Conservation (phyloP, 2,797 vertebrate genomes). For the Chelon labrosus region DNA sequence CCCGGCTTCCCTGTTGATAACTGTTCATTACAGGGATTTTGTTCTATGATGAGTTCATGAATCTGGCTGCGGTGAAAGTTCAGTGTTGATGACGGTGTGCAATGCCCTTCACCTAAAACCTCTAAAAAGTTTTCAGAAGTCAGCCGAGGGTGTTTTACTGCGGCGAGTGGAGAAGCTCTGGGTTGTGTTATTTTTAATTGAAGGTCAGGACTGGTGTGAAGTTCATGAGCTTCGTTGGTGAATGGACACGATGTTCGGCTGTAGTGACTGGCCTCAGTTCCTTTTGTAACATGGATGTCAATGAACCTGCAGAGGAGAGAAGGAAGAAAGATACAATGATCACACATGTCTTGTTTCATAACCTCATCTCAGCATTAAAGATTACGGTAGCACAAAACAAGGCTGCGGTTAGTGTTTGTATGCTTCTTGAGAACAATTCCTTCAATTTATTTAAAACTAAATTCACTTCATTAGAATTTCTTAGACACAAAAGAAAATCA, state of each 20-base stretch:
- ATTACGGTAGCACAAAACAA: too few species aligned
- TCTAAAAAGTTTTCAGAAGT: slow-evolving; percentile 53
- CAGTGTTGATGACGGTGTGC: slow-evolving; percentile 47
- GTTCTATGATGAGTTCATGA: slow-evolving; percentile 37
- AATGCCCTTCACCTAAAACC: slow-evolving; percentile 49
- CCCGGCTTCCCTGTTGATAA: slow-evolving; percentile 38
- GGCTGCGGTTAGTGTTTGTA: too few species aligned
- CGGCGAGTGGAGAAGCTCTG: slow-evolving; percentile 23
- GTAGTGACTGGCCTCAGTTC: slow-evolving; percentile 74
- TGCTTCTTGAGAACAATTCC: too few species aligned
- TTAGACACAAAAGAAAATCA: background rate
- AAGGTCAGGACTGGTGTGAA: slow-evolving; percentile 45
- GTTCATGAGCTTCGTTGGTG: slow-evolving; percentile 66
- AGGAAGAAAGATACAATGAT: slow-evolving; percentile 6
- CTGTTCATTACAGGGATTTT: slow-evolving; percentile 47
- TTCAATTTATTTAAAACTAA: too few species aligned
- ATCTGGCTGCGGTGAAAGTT: slow-evolving; percentile 54
- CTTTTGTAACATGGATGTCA: slow-evolving; percentile 67
- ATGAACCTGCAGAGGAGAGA: slow-evolving; percentile 72
- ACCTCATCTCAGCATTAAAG: too few species aligned
- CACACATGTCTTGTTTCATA: too few species aligned
- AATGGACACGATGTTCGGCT: slow-evolving; percentile 74
- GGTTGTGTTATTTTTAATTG: slow-evolving; percentile 23
- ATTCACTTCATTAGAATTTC: too few species aligned
- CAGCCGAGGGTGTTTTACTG: slow-evolving; percentile 35